Evolutionary conservation across 2,888 invertebrate genomes (phyloP), one percentile per base, ranked within the genome.

Genomic region (Drosophila robusta): DNA sequence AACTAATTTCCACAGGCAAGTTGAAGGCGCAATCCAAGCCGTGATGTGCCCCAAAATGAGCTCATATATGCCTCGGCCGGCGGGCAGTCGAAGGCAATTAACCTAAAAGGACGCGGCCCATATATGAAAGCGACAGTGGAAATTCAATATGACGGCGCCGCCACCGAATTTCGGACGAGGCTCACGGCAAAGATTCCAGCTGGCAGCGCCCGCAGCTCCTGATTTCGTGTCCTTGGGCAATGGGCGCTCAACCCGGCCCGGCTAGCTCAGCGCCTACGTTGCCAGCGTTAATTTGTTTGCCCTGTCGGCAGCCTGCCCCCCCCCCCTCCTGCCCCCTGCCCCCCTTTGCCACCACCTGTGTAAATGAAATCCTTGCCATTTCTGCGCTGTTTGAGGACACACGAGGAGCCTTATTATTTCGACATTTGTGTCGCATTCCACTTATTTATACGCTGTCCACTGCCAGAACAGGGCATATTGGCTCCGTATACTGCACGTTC

Each of bases 41-140:
- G 49, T 50, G 52, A 65, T 64, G 61, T 58, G 70, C 70, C 69
- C 69, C 47, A 67, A 75, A 75, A 84, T 86, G 85, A 86, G 87
- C 85, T 89, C 85, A 89, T 89, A 65, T 32, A 11, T 3, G 32
- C 32, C 11, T n/a, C 32, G 11, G 11, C 32, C 32, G 11, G 38
- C 54, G 46, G 22, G 49, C 41, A 16, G 22, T 42, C 60, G 24
- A 51, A 51, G 72, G 87, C 85, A 91, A 90, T 90, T 91, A 91
- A 91, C 90, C 90, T 91, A 90, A 90, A 90, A 90, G 69, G 61
- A 26, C 61, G 62, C 46, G 39, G 14, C 26, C 36, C 39, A 58
- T 39, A 42, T 54, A 26, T 34, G 44, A 14, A 41, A 47, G 34
- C 38, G 84, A 11, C 32, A 2, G 32, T 11, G 12, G 34, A 87